Percentiles rank a stretch among this genome's conserved stretches.
Conservation (phyloP, 2,797 vertebrate genomes). For the Smutsia temminckii region DNA sequence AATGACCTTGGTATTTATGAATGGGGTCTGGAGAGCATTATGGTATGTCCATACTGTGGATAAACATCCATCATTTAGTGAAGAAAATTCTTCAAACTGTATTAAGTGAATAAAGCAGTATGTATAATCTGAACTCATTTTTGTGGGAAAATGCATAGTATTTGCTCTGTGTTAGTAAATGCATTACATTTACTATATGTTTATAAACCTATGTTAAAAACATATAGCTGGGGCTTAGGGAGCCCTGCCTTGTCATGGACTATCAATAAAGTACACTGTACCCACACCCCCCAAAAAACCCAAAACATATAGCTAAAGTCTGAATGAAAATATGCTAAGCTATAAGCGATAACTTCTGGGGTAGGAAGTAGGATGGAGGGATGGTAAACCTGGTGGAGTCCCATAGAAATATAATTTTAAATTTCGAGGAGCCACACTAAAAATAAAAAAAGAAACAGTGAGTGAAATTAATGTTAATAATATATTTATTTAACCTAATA, state of each 20-base stretch:
- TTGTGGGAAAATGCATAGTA: neutral
- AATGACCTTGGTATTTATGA: conserved; percentile 4
- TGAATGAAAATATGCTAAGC: conserved; percentile 40
- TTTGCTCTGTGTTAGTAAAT: conserved; percentile 17
- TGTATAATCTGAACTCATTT: conserved; percentile 34
- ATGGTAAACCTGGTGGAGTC: neutral
- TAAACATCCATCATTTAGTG: neutral
- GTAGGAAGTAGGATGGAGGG: neutral
- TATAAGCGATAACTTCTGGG: conserved; percentile 1
- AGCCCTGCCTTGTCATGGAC: too few relatives aligned
- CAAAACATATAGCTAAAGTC: conserved; percentile 9
- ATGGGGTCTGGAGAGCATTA: neutral
- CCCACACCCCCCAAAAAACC: too few relatives aligned
- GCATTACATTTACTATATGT: neutral
- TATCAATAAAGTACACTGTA: too few relatives aligned
- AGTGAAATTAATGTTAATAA: neutral
- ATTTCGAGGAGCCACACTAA: neutral
- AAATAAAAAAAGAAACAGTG: conserved; percentile 5
- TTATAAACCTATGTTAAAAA: conserved; percentile 49
- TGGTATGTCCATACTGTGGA: neutral
- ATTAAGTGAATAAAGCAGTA: conserved; percentile 26
- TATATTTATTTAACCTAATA: conserved; percentile 11
- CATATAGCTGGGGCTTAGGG: neutral
- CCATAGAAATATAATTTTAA: neutral
- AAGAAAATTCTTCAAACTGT: neutral